phyloP scores from a whole-genome alignment of 2,888 invertebrate genomes.

The Cetonia aurata region DNA sequence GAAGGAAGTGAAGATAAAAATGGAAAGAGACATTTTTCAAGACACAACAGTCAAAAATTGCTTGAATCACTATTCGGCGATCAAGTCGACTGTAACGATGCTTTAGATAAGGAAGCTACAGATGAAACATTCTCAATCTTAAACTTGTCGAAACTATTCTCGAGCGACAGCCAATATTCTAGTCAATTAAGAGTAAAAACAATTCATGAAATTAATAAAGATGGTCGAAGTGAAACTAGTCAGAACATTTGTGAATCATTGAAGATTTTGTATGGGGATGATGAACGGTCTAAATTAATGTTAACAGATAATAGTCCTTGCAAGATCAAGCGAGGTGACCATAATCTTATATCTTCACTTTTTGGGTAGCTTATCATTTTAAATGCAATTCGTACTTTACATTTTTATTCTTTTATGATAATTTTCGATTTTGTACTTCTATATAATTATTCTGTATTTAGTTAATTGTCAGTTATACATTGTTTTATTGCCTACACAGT shows the following conservation, averaged over 20 bases:
- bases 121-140: conserved; percentile 3
- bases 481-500: no score
- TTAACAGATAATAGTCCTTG: background rate
- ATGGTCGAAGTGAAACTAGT: conserved; percentile 2
- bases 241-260: conserved; percentile 17
- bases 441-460: no score
- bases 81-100: background rate
- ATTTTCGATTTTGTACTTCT: background rate
- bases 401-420: background rate
- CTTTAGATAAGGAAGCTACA: background rate
- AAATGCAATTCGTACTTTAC: background rate
- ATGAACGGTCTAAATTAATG: conserved; percentile 1
- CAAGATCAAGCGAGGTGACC: background rate
- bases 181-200: conserved; percentile 8
- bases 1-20: background rate
- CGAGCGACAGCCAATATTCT: background rate
- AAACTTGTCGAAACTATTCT: background rate
- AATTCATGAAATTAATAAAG: conserved; percentile 27
- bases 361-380: conserved; percentile 12
- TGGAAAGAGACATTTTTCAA: conserved; percentile 6
- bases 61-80: conserved; percentile 39
- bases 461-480: no score
- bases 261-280: conserved; percentile 10
- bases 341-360: conserved; percentile 21
- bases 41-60: conserved; percentile 20